These are phyloP conservation scores for Drosophila setosimentum DNA, from an alignment of 2,888 invertebrate genomes.

Conservation along the genomic window DNA sequence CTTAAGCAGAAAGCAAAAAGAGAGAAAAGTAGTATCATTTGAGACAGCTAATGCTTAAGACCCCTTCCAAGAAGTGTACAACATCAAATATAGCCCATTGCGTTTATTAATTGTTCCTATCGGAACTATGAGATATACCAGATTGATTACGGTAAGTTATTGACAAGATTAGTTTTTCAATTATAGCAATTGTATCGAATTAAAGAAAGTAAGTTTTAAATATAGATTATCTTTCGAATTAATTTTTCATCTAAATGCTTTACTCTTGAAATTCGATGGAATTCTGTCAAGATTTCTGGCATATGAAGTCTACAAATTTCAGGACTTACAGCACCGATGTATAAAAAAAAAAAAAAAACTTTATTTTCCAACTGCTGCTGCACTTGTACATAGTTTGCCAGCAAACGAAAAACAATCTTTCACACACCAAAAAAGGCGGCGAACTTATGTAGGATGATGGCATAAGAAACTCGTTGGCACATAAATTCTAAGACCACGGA, in stretches of 20 bases:
- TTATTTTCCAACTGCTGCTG: slow-evolving; percentile 6
- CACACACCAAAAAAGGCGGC: neutral
- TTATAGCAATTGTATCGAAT: neutral
- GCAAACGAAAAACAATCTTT: slow-evolving; percentile 27
- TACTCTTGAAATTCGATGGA: neutral
- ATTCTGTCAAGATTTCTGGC: neutral
- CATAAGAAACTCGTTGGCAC: slow-evolving; percentile 46
- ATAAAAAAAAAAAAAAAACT: neutral
- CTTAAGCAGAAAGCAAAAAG: slow-evolving; percentile 46
- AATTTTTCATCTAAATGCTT: neutral
- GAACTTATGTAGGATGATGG: slow-evolving; percentile 21
- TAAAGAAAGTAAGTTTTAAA: neutral
- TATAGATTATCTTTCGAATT: neutral
- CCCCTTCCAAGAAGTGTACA: slow-evolving; percentile 3
- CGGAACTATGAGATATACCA: neutral
- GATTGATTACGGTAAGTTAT: neutral
- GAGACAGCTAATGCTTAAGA: neutral
- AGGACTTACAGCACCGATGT: neutral
- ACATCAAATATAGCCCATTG: neutral
- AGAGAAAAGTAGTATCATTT: neutral
- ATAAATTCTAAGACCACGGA: slow-evolving; percentile 51
- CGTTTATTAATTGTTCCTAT: neutral
- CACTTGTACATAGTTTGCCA: slow-evolving; percentile 18
- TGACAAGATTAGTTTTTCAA: neutral
- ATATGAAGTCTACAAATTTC: neutral